Evolutionary conservation across 2,113 vertebrate genomes (phyloP), one percentile per base, ranked within the genome.

Genomic region (Gnathonemus echidnorhynchus): DNA sequence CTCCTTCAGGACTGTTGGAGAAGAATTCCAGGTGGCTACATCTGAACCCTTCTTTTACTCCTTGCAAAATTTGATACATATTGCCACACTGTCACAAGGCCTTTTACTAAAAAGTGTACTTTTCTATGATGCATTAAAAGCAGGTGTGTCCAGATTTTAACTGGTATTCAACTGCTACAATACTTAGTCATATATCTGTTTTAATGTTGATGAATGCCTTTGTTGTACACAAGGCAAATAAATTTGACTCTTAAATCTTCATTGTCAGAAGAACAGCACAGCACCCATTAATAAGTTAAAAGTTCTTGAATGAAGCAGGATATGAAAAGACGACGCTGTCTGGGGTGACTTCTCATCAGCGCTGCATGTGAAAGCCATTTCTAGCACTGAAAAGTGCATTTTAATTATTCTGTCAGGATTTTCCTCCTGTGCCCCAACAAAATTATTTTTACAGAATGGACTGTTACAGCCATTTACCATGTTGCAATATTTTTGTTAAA

Each of bases 401-500:
- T 88, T 58, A 27, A 19, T 21, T 27, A 39, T 62, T 39, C 48
- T 39, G 24, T 88, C 53, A 58, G 35, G 21, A 42, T 58, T 3
- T 83, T 21, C 19, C 19, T 42, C 31, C 77, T 2, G 9, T 35
- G 31, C 48, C 48, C 21, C 48, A 50, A n/a, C 9, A 15, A 31
- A 48, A 49, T 83, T 56, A 74, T 89, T 89, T 52, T 80, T 45
- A 50, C 46, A 83, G 21, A 13, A 56, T 45, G 49, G 31, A 11
- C 31, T 45, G 48, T 56, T 89, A 56, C 5, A 35, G 35, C 17
- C 2, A 56, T 88, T 88, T 58, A 56, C 87, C 17, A 11, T 53
- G 31, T 89, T 31, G 24, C 50, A 89, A 80, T 49, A 27, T 89
- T 88, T 58, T 13, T 24, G 50, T 56, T 74, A 39, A n/a, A 89